These are phyloP conservation scores for Poecilia latipinna DNA, from an alignment of 2,113 vertebrate species.

Conservation along the genomic window DNA sequence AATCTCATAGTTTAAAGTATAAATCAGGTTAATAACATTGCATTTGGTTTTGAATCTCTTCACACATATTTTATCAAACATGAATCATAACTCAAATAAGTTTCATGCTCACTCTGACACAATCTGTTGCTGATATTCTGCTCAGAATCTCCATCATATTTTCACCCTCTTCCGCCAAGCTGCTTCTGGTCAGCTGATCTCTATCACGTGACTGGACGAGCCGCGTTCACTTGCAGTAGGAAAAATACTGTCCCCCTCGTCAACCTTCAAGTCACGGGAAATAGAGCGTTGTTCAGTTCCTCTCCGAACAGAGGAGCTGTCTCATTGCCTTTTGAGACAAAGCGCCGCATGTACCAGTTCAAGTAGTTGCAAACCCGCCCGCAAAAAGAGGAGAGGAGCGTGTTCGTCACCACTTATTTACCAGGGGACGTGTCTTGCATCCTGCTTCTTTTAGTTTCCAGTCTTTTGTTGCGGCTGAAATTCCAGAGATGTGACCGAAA, in stretches of 20 bases:
- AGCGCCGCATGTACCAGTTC: neutral
- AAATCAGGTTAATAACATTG: neutral
- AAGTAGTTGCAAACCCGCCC: neutral
- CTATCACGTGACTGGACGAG: constrained; percentile 37
- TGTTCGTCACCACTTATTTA: neutral
- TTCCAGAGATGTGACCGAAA: constrained; percentile 7
- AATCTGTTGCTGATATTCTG: constrained; percentile 59
- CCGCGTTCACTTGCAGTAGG: neutral
- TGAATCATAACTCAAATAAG: neutral
- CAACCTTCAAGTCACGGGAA: neutral
- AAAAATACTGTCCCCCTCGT: neutral
- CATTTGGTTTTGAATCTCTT: neutral
- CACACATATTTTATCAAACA: neutral
- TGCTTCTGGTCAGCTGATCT: constrained; percentile 48
- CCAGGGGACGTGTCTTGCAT: constrained; percentile 2
- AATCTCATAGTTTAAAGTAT: neutral
- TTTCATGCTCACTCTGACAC: constrained; percentile 68
- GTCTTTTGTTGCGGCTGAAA: neutral
- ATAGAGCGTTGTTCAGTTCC: neutral
- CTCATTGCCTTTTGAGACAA: neutral
- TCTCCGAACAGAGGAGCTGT: neutral
- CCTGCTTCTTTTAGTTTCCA: constrained; percentile 14
- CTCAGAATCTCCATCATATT: constrained; percentile 68
- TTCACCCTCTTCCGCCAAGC: constrained; percentile 11
- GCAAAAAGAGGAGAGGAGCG: neutral